Conservation (phyloP, 1,140 invertebrate species). For the Eufriesea mexicana region DNA sequence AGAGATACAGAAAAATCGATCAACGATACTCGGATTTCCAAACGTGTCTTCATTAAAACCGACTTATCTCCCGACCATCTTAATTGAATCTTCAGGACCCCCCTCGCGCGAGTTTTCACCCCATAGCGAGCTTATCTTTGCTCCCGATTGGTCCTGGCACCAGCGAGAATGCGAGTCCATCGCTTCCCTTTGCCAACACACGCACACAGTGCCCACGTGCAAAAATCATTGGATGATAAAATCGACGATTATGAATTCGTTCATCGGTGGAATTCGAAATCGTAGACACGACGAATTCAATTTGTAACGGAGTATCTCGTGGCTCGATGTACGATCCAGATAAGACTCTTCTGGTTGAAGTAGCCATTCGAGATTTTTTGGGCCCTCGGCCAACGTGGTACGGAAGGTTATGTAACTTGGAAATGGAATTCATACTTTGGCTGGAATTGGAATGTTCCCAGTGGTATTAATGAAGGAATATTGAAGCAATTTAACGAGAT, state of each 20-base stretch:
- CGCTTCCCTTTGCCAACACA: not conserved
- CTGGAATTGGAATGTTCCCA: no score
- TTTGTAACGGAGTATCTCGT: not conserved
- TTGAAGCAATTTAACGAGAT: no score
- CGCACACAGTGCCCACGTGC: no score
- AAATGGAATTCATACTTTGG: not conserved
- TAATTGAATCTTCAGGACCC: conserved; percentile 51
- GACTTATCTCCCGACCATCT: conserved; percentile 36
- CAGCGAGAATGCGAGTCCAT: conserved; percentile 18
- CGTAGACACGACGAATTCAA: not conserved
- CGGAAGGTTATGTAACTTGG: not conserved
- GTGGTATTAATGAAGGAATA: not conserved
- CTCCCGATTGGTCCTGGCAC: not conserved
- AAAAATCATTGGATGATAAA: not conserved
- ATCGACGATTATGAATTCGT: not conserved
- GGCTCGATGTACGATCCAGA: conserved; percentile 3
- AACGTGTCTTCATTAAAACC: conserved; percentile 41
- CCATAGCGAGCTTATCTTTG: conserved; percentile 1
- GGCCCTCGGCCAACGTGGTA: not conserved
- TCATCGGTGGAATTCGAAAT: conserved; percentile 1
- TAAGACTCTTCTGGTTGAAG: not conserved
- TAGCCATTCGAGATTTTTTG: no score
- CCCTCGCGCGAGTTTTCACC: conserved; percentile 34
- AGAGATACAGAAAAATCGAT: no score
- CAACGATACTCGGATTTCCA: not conserved